Percentiles rank a stretch among this genome's conserved stretches.
Evolutionary conservation across 2,888 invertebrate genomes (phyloP).

Genomic region (Sesamia inferens): DNA sequence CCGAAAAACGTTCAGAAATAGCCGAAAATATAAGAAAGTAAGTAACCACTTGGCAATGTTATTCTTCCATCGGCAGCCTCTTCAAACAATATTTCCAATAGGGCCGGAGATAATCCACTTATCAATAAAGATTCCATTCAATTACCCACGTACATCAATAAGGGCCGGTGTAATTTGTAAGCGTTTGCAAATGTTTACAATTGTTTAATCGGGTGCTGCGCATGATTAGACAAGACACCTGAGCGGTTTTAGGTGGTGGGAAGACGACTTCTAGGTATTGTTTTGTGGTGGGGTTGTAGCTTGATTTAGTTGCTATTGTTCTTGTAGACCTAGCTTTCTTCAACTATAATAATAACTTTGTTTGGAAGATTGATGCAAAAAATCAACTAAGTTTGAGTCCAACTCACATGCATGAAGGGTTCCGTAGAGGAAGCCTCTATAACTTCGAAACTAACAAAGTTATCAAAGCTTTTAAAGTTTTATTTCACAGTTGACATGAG

Average conservation of each 20-base stretch:
- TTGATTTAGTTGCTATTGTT: not conserved
- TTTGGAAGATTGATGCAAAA: not conserved
- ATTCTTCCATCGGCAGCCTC: constrained; percentile 46
- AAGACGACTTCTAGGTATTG: not conserved
- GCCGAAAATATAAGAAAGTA: constrained; percentile 42
- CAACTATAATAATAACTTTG: not conserved
- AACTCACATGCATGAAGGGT: too few species aligned
- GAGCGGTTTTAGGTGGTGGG: constrained; percentile 22
- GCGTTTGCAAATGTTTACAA: constrained; percentile 61
- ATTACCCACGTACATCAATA: constrained; percentile 60
- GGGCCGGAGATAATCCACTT: constrained; percentile 52
- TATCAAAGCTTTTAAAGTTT: too few species aligned
- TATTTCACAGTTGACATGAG: too few species aligned
- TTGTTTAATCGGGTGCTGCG: constrained; percentile 57
- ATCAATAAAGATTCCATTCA: constrained; percentile 56
- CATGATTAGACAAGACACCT: constrained; percentile 59
- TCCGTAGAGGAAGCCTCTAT: too few species aligned
- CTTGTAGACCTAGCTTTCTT: not conserved
- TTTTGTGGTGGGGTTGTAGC: not conserved
- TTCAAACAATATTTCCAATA: constrained; percentile 54
- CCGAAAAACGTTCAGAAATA: constrained; percentile 19
- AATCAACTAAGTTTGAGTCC: not conserved
- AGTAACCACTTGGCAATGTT: constrained; percentile 39
- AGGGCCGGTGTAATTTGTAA: constrained; percentile 57
- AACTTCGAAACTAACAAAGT: too few species aligned